Evolutionary conservation across 2,888 invertebrate genomes (phyloP).

Genomic region (Diabrotica balteata): DNA sequence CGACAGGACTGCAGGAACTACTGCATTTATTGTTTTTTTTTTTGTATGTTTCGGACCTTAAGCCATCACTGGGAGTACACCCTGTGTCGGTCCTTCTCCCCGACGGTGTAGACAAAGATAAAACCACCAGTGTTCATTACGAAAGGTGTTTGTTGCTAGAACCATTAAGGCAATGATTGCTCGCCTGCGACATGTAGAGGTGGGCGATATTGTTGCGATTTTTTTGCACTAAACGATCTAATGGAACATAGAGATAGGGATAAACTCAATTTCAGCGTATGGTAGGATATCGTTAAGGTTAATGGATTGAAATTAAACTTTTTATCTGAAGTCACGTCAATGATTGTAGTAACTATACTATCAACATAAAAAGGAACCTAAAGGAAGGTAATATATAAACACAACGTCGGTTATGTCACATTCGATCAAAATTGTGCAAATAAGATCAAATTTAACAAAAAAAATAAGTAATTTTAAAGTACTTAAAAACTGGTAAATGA

Average conservation of each 20-base stretch:
- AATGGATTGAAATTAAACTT: neutral
- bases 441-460: too few species aligned
- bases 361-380: neutral
- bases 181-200: conserved; percentile 26
- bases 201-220: conserved; percentile 19
- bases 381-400: too few species aligned
- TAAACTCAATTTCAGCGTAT: conserved; percentile 6
- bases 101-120: conserved; percentile 33
- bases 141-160: conserved; percentile 47
- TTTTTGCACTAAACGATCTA: neutral
- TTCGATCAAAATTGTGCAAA: too few species aligned
- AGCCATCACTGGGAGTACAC: too few species aligned
- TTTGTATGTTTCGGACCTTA: too few species aligned
- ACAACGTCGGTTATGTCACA: too few species aligned
- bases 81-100: conserved; percentile 32
- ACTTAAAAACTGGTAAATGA: too few species aligned
- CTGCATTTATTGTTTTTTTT: too few species aligned
- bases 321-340: neutral
- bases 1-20: too few species aligned
- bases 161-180: conserved; percentile 49
- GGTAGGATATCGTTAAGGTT: conserved; percentile 6
- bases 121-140: conserved; percentile 44
- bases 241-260: conserved; percentile 9
- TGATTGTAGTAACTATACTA: neutral
- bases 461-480: too few species aligned